Conservation (phyloP, 64 coral and sea anemone species). For the Montipora foliosa region DNA sequence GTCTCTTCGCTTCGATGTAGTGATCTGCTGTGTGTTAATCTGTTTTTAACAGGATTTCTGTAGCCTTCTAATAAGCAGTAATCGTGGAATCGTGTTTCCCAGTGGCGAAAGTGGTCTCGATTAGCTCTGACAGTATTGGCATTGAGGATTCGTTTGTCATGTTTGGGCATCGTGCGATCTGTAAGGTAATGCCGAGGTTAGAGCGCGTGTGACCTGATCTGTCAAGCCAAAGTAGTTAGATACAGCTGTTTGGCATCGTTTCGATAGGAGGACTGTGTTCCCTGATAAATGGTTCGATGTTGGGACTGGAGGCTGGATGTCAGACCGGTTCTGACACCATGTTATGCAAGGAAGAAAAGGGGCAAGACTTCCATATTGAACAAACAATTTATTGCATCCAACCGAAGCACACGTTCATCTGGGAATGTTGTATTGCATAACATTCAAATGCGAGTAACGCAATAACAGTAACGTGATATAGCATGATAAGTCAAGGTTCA, state of each 20-base stretch:
- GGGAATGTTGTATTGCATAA: background rate
- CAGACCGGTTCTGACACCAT: too few relatives aligned
- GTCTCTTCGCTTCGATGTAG: background rate
- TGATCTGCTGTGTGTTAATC: background rate
- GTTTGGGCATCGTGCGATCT: background rate
- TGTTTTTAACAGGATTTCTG: background rate
- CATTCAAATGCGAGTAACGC: conserved; percentile 11
- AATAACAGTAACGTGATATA: conserved; percentile 20
- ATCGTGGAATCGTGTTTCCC: background rate
- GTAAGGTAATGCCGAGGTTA: too few relatives aligned
- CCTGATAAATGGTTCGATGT: too few relatives aligned
- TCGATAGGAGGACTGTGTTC: too few relatives aligned
- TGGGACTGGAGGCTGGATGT: too few relatives aligned
- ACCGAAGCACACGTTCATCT: background rate
- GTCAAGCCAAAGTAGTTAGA: too few relatives aligned
- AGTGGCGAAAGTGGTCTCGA: background rate
- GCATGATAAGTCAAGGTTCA: background rate
- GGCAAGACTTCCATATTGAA: too few relatives aligned
- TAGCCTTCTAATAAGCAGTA: background rate
- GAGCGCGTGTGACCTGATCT: too few relatives aligned
- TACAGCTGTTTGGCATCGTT: too few relatives aligned
- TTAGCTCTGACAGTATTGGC: background rate
- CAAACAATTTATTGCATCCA: too few relatives aligned
- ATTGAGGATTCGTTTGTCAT: background rate
- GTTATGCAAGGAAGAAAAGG: too few relatives aligned